Conservation (phyloP, 2,113 vertebrate species). For the Saguinus imperator region DNA sequence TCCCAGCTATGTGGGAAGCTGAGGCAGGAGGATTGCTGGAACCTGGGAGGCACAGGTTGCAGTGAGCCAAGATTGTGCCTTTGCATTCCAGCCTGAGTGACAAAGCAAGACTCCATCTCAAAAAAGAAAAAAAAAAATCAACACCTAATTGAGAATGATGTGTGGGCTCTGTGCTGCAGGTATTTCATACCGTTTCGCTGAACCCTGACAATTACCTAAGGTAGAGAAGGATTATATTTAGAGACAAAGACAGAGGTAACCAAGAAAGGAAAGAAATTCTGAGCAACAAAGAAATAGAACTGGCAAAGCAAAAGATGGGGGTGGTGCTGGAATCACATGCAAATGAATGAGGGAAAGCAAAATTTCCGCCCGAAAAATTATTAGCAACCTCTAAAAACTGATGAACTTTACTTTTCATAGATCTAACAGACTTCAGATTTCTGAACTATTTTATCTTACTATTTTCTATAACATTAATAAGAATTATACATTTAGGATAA, state of each 20-base stretch:
- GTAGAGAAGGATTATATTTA: not conserved
- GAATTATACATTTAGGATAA: slow-evolving; percentile 54
- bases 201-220: fast-evolving
- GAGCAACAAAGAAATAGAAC: not conserved
- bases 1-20: no score
- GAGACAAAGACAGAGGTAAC: not conserved
- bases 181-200: not conserved
- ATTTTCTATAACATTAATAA: slow-evolving; percentile 35
- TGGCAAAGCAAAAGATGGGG: fast-evolving
- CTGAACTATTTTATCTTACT: not conserved
- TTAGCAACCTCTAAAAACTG: not conserved
- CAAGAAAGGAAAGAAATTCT: not conserved
- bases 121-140: no score
- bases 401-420: not conserved
- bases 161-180: fast-evolving
- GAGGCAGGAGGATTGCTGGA: no score
- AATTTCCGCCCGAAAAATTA: not conserved
- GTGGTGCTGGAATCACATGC: fast-evolving
- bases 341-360: fast-evolving
- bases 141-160: fast-evolving
- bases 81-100: no score
- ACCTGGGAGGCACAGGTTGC: no score
- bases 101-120: no score
- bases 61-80: no score
- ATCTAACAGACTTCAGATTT: not conserved